Base-by-base conservation (phyloP, 2,797 vertebrate genomes). In the Stomatorhinus walkeri region DNA sequence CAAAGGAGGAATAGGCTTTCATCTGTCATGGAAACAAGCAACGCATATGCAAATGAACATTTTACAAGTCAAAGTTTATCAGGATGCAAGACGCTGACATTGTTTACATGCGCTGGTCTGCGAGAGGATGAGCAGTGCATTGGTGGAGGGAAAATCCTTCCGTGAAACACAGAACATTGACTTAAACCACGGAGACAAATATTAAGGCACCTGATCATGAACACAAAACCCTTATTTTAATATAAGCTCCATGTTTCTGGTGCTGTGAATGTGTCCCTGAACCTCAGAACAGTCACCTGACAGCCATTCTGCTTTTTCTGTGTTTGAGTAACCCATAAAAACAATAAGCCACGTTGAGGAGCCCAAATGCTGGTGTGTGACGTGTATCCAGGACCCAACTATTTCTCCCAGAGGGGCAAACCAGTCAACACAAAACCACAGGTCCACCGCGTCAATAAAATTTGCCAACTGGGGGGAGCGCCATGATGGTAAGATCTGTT, bases 21-120 rank as follows among this genome's bases (percentile, higher is more conserved):
- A 24, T 59, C 85, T 56, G 28, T 43, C 52, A 87, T n/a, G 52
- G 48, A 87, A 32, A 24, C 48, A 89, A 49, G 89, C 89, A 90
- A 91, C 89, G 22, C 81, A 86, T 7, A 89, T 91, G 91, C 90
- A 91, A 90, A 91, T 90, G 28, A 85, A 87, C 86, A 46, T 72
- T 91, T 92, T 92, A 88, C 88, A 89, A 91, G 87, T 89, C 88
- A 90, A 90, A 92, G 89, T 85, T 88, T 51, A 43, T 28, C 83
- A 76, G 87, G 81, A 88, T 87, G 48, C 46, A 43, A 59, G 51
- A 40, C 2, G 3, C 52, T 87, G 51, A 52, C 85, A n/a, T 40
- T 51, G 24, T 89, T 79, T 86, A 24, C 24, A 72, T 43, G 14
- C 10, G 2, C 36, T 88, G 85, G 83, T 72, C 32, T 32, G 14